Evolutionary conservation across 2,113 vertebrate genomes (phyloP).

Genomic region (Eptesicus fuscus): DNA sequence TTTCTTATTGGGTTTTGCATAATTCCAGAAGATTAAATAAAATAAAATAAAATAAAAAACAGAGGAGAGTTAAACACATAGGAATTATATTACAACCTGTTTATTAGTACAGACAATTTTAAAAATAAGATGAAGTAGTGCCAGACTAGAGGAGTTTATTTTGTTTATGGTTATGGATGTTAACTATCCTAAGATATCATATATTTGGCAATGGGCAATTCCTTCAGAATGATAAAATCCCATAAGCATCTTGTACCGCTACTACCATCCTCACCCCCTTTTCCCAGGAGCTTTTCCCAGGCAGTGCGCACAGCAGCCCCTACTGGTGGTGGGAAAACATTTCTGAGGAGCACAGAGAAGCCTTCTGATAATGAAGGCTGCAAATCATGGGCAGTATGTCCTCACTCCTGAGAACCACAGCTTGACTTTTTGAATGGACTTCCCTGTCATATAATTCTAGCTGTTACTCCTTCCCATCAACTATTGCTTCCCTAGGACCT

Average conservation of each 20-base stretch:
- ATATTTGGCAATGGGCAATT: not conserved
- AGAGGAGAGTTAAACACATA: not conserved
- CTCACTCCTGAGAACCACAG: not conserved
- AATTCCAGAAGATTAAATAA: not conserved
- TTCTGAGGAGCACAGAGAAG: not conserved
- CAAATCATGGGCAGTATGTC: not conserved
- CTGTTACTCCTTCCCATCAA: not conserved
- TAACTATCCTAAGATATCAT: not conserved
- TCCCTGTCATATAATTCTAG: not conserved
- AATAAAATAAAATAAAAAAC: not conserved
- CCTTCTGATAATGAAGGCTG: not conserved
- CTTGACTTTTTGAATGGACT: not conserved
- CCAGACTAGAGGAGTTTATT: not conserved
- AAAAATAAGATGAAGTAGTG: not conserved
- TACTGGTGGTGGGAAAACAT: slow-evolving; percentile 32
- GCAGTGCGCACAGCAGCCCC: slow-evolving; percentile 66
- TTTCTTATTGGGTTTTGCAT: not conserved
- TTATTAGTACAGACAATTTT: not conserved
- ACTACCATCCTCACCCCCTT: not conserved
- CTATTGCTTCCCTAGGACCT: not conserved
- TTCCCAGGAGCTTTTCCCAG: not conserved
- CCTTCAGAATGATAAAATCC: not conserved
- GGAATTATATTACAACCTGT: not conserved
- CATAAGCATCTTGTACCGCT: not conserved
- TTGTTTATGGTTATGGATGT: not conserved